Percentiles rank a stretch among this genome's conserved stretches.
Evolutionary conservation across 2,888 invertebrate genomes (phyloP).

Genomic region (Aspidiotus rigidus): DNA sequence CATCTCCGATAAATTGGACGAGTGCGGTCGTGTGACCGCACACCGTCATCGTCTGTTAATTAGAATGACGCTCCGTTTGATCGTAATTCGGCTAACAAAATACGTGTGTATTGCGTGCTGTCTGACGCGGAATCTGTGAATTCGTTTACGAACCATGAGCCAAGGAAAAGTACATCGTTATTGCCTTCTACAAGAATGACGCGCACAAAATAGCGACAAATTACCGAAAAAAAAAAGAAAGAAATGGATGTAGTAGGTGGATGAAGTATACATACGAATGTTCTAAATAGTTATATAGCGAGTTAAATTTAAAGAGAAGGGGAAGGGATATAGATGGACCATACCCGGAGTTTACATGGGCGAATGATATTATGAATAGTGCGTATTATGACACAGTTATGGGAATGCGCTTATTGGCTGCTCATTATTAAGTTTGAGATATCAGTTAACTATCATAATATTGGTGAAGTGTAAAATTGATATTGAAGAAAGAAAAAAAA

Average conservation of each 20-base stretch:
- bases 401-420: not conserved
- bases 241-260: conserved; percentile 16
- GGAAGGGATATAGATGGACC: conserved; percentile 8
- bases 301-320: conserved; percentile 15
- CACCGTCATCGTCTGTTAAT: no score
- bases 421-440: not conserved
- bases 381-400: conserved; percentile 12
- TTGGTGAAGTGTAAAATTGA: not conserved
- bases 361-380: conserved; percentile 1
- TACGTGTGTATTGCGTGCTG: no score
- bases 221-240: conserved; percentile 10
- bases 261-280: conserved; percentile 4
- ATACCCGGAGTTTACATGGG: conserved; percentile 3
- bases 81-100: no score
- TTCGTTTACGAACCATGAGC: not conserved
- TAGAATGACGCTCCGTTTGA: no score
- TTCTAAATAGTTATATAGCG: not conserved
- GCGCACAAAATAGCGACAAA: conserved; percentile 14
- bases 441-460: not conserved
- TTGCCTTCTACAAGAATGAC: conserved; percentile 10
- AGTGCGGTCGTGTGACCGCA: no score
- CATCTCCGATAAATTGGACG: no score
- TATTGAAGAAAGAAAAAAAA: not conserved
- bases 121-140: no score
- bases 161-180: conserved; percentile 7